Evolutionary conservation across 1,140 invertebrate genomes (phyloP).

Genomic region (Sycophaga agraensis): DNA sequence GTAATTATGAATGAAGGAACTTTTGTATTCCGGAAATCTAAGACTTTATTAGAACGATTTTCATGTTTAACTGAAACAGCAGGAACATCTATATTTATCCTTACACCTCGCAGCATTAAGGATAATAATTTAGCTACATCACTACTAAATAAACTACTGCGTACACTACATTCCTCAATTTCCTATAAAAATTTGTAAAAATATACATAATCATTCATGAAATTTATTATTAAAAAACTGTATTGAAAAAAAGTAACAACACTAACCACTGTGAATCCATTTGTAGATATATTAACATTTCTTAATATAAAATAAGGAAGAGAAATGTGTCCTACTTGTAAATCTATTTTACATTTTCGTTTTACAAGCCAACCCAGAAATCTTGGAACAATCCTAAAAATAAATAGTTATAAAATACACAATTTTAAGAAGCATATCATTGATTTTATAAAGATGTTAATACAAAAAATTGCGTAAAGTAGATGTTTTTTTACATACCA

Average conservation of each 20-base stretch:
- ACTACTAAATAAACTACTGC: slow-evolving; percentile 87
- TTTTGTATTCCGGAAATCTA: slow-evolving; percentile 73
- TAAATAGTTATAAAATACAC: slow-evolving; percentile 6
- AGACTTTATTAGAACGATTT: slow-evolving; percentile 43
- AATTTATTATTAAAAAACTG: slow-evolving; percentile 22
- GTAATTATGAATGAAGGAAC: slow-evolving; percentile 76
- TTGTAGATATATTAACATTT: slow-evolving; percentile 68
- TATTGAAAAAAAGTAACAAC: slow-evolving; percentile 13
- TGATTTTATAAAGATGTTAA: too few relatives aligned
- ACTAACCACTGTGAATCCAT: slow-evolving; percentile 71
- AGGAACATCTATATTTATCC: slow-evolving; percentile 78
- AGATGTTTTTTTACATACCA: slow-evolving; percentile 40
- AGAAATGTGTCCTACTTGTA: slow-evolving; percentile 69
- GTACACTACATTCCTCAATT: slow-evolving; percentile 82
- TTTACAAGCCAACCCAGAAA: slow-evolving; percentile 70
- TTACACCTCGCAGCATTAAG: slow-evolving; percentile 78
- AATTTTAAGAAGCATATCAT: too few relatives aligned
- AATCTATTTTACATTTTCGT: slow-evolving; percentile 66
- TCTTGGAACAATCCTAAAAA: slow-evolving; percentile 65
- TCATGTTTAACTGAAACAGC: slow-evolving; percentile 38
- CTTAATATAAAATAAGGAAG: slow-evolving; percentile 68
- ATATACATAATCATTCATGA: too few relatives aligned
- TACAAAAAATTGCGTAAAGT: slow-evolving; percentile 13
- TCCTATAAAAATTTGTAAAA: slow-evolving; percentile 61
- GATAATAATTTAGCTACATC: slow-evolving; percentile 85